A percentile compares a stretch with the other conserved stretches of the same genome.
phyloP scores from a whole-genome alignment of 2,797 vertebrate species.

The Rhyacichthys aspro region DNA sequence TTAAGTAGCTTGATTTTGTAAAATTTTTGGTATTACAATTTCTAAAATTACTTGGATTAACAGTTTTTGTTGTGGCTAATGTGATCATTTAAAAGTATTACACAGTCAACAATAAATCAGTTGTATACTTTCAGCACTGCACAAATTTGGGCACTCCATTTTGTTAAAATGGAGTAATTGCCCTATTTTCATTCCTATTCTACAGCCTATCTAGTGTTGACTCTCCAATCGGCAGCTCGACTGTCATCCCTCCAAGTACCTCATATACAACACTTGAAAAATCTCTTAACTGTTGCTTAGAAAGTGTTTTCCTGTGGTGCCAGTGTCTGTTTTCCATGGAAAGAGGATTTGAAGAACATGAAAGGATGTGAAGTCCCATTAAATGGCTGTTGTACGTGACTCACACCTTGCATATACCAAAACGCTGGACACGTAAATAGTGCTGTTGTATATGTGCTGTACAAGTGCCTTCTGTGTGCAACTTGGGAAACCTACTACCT shows the following conservation, averaged over 20 bases:
- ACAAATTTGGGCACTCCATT: no score
- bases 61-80: no score
- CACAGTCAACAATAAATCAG: no score
- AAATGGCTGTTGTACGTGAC: conserved; percentile 38
- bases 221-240: background rate
- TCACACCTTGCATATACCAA: conserved; percentile 32
- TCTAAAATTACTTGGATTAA: no score
- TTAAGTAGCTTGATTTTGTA: no score
- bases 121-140: no score
- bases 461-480: conserved; percentile 10
- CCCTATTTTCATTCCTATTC: no score
- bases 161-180: no score
- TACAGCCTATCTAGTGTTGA: no score
- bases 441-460: conserved; percentile 20
- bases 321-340: conserved; percentile 37
- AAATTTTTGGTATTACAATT: no score
- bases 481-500: conserved; percentile 4
- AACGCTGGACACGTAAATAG: conserved; percentile 41
- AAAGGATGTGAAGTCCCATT: conserved; percentile 32
- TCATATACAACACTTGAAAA: background rate
- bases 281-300: background rate
- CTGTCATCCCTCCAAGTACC: conserved; percentile 1
- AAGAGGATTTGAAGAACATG: conserved; percentile 37
- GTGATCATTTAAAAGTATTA: no score
- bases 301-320: conserved; percentile 16